These are phyloP conservation scores for Calephelis nemesis DNA, from an alignment of 1,140 invertebrate species.

Conservation along the genomic window DNA sequence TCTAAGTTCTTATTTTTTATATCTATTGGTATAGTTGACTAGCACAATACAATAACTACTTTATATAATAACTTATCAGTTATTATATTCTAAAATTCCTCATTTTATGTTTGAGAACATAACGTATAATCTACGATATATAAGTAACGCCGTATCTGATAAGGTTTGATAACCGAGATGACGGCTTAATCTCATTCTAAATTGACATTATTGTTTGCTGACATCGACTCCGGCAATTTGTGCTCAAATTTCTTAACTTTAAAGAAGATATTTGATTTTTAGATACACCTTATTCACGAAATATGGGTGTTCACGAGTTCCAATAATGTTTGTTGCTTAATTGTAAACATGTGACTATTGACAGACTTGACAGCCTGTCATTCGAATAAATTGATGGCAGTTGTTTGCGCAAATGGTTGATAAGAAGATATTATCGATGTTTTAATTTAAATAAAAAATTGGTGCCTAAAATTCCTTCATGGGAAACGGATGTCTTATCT, in stretches of 20 bases:
- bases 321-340: slow-evolving; percentile 70
- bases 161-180: slow-evolving; percentile 69
- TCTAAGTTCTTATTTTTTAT: too few species aligned
- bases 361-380: slow-evolving; percentile 74
- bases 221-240: slow-evolving; percentile 16
- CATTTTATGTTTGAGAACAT: too few species aligned
- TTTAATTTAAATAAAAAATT: slow-evolving; percentile 62
- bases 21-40: too few species aligned
- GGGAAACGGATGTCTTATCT: slow-evolving; percentile 42
- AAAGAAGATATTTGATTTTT: slow-evolving; percentile 44
- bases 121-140: neutral
- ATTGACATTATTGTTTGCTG: slow-evolving; percentile 22
- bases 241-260: slow-evolving; percentile 39
- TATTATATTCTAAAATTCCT: too few species aligned
- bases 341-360: slow-evolving; percentile 74
- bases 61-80: too few species aligned
- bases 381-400: slow-evolving; percentile 70
- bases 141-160: slow-evolving; percentile 48
- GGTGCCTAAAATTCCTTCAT: slow-evolving; percentile 30
- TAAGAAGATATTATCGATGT: slow-evolving; percentile 66
- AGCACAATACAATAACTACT: too few species aligned
- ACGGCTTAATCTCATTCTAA: slow-evolving; percentile 71
- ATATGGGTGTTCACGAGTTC: slow-evolving; percentile 51
- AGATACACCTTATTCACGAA: slow-evolving; percentile 19
- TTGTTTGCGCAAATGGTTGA: slow-evolving; percentile 75